Conservation (phyloP, 2,113 vertebrate species). For the Platycercus adscitus region DNA sequence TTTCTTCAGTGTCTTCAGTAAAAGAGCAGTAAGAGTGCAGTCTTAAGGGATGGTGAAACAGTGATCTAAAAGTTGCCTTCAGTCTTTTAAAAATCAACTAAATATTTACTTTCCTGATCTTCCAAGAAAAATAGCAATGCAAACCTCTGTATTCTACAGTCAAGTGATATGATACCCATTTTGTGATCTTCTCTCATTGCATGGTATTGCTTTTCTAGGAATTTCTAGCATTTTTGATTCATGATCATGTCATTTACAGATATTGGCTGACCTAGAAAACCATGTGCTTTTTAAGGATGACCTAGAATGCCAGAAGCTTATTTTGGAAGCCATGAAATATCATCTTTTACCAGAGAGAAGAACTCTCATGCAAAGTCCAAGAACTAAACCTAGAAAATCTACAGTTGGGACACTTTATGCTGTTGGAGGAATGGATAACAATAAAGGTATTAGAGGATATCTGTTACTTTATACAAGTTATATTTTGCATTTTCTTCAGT, state of each 20-base stretch:
- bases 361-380: constrained; percentile 84
- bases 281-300: constrained; percentile 84
- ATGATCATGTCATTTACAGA: constrained; percentile 68
- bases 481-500: background rate
- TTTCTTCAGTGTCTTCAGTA: background rate
- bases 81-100: background rate
- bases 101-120: background rate
- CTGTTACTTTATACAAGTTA: background rate
- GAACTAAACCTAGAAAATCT: constrained; percentile 84
- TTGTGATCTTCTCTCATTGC: background rate
- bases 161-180: background rate
- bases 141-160: background rate
- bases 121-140: background rate
- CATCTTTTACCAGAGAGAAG: constrained; percentile 84
- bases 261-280: constrained; percentile 84
- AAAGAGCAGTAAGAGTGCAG: background rate
- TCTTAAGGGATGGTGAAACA: background rate
- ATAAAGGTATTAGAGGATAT: constrained; percentile 76
- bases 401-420: constrained; percentile 83
- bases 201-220: background rate
- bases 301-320: constrained; percentile 84
- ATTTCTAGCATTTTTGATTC: constrained; percentile 12
- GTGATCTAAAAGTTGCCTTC: background rate
- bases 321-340: constrained; percentile 86
- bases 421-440: constrained; percentile 86